Conservation (phyloP, 1,140 invertebrate species). For the Epicauta chinensis region DNA sequence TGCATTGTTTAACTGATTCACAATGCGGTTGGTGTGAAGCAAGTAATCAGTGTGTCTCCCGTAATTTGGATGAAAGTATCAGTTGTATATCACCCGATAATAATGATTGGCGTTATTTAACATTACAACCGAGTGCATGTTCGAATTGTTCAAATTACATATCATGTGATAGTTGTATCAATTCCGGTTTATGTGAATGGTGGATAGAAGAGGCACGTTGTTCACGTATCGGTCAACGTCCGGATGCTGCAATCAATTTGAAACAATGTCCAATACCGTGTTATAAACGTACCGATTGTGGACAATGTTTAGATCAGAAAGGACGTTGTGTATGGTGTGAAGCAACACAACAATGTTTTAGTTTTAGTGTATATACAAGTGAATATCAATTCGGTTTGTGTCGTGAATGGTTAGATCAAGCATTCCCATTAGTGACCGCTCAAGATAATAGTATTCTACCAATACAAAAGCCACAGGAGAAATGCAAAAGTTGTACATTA, state of each 20-base stretch:
- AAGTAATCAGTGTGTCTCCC: conserved; percentile 56
- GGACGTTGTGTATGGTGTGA: conserved; percentile 94
- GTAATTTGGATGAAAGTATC: conserved; percentile 56
- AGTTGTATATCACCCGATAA: conserved; percentile 47
- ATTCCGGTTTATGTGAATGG: conserved; percentile 74
- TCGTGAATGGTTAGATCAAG: conserved; percentile 85
- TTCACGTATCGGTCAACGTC: conserved; percentile 65
- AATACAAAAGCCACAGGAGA: conserved; percentile 46
- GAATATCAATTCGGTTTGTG: conserved; percentile 90
- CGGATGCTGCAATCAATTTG: conserved; percentile 55
- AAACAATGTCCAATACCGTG: conserved; percentile 69
- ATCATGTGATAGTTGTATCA: conserved; percentile 72
- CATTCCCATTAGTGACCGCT: conserved; percentile 40
- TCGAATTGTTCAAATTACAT: conserved; percentile 82
- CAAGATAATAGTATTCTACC: conserved; percentile 40
- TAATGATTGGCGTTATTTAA: conserved; percentile 70
- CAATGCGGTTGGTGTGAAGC: conserved; percentile 86
- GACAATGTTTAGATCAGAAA: conserved; percentile 73
- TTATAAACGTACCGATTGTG: conserved; percentile 67
- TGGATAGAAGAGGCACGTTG: conserved; percentile 75
- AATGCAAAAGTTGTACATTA: conserved; percentile 75
- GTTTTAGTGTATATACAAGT: conserved; percentile 90
- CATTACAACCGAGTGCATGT: conserved; percentile 72
- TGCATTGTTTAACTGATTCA: conserved; percentile 82
- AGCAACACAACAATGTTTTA: conserved; percentile 83